phyloP scores from a whole-genome alignment of 2,113 vertebrate genomes.

The Lophura nycthemera region DNA sequence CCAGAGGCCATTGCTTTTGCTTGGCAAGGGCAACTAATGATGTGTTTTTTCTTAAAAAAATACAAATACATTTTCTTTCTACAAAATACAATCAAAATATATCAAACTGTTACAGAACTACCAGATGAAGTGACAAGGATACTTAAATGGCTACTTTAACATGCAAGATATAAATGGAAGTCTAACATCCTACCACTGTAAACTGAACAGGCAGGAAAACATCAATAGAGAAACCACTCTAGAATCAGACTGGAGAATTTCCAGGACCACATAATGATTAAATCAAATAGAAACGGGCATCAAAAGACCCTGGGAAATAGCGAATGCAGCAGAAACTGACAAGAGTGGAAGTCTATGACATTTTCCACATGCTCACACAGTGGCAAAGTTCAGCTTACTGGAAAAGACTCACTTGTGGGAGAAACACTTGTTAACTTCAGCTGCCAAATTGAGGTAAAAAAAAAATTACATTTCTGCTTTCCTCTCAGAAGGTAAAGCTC shows the following conservation, averaged over 20 bases:
- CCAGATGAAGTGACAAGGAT: neutral
- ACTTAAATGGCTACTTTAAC: neutral
- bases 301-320: neutral
- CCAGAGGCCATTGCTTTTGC: neutral
- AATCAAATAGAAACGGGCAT: neutral
- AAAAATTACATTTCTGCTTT: neutral
- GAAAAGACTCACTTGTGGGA: neutral
- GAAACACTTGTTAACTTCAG: neutral
- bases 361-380: neutral
- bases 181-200: neutral
- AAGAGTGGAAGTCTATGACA: neutral
- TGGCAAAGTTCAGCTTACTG: neutral
- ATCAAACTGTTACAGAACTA: neutral
- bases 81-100: constrained; percentile 1
- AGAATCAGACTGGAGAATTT: neutral
- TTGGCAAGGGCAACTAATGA: constrained; percentile 14
- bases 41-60: constrained; percentile 38
- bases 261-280: neutral
- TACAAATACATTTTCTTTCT: constrained; percentile 2
- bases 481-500: neutral
- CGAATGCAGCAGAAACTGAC: neutral
- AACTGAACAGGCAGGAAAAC: neutral
- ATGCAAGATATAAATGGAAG: neutral
- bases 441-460: neutral
- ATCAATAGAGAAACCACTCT: neutral